Evolutionary conservation across 1,140 invertebrate genomes (phyloP).

Genomic region (Globodera ellingtonae): DNA sequence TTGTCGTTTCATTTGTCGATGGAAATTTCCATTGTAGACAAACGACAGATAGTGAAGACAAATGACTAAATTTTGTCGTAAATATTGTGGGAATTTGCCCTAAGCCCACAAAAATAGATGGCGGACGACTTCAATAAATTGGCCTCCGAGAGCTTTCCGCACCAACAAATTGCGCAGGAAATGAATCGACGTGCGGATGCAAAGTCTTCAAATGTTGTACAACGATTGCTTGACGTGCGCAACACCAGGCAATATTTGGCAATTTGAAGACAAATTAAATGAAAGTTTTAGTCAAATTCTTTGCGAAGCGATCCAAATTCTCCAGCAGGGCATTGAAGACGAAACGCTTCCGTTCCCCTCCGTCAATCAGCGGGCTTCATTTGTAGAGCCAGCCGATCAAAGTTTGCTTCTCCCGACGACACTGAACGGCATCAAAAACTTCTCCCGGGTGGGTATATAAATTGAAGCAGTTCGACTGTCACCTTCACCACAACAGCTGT

Average conservation of each 20-base stretch:
- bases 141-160: conserved; percentile 14
- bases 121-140: conserved; percentile 27
- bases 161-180: conserved; percentile 15
- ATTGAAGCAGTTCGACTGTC: not conserved
- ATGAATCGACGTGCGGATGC: not conserved
- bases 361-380: too few species aligned
- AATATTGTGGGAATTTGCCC: too few species aligned
- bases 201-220: not conserved
- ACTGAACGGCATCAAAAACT: conserved; percentile 10
- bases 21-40: too few species aligned
- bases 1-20: too few species aligned
- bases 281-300: conserved; percentile 10
- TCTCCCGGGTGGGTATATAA: conserved; percentile 1
- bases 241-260: not conserved
- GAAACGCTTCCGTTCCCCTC: conserved; percentile 1
- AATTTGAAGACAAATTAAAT: not conserved
- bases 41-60: too few species aligned
- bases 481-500: not conserved
- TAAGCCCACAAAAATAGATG: not conserved
- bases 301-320: conserved; percentile 21
- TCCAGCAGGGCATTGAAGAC: conserved; percentile 12
- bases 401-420: not conserved
- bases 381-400: not conserved
- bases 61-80: too few species aligned
- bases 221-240: not conserved